These are phyloP conservation scores for Spinibarbus caldwelli DNA, from an alignment of 2,797 vertebrate genomes.

Conservation along the genomic window DNA sequence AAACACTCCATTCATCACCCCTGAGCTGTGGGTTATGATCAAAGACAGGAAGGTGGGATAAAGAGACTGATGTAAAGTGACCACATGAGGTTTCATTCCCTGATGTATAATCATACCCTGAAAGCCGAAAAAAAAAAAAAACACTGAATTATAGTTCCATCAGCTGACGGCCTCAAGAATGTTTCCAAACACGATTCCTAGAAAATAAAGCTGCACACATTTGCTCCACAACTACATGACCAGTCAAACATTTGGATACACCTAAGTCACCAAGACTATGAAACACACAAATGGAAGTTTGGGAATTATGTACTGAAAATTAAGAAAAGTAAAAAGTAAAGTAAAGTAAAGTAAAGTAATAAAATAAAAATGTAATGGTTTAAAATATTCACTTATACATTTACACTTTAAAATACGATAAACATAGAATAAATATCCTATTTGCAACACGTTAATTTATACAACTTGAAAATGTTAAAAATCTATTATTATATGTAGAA, in stretches of 20 bases:
- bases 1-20: conserved; percentile 37
- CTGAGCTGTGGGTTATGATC: conserved; percentile 19
- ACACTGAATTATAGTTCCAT: not conserved
- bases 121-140: not conserved
- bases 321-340: not conserved
- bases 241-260: not conserved
- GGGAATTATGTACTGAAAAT: not conserved
- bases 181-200: conserved; percentile 21
- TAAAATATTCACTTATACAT: not conserved
- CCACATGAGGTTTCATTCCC: too few species aligned
- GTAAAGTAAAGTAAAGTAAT: not conserved
- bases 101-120: conserved; percentile 15
- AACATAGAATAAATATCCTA: not conserved
- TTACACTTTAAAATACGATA: not conserved
- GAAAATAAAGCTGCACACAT: conserved; percentile 1
- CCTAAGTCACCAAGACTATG: not conserved
- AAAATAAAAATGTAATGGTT: too few species aligned
- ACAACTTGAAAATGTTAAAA: not conserved
- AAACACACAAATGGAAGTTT: not conserved
- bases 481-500: not conserved
- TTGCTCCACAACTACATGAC: not conserved
- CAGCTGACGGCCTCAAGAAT: conserved; percentile 31
- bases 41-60: not conserved
- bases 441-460: not conserved
- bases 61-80: not conserved